Evolutionary conservation across 1,140 invertebrate species (phyloP).

Genomic region (Heliconius melpomene): DNA sequence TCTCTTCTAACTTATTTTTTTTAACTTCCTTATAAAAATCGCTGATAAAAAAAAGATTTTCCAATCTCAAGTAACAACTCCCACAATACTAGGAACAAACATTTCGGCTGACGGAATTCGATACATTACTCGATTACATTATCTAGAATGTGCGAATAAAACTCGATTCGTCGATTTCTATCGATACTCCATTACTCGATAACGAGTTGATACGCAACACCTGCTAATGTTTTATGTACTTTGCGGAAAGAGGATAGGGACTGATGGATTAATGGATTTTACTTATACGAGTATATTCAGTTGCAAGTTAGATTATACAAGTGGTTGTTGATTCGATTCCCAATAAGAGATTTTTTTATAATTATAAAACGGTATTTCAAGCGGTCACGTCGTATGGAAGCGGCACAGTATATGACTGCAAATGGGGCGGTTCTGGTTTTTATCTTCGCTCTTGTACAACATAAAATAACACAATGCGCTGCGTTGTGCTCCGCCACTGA

Average conservation of each 20-base stretch:
- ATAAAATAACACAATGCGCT: too few relatives aligned
- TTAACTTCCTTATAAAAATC: background rate
- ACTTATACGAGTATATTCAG: background rate
- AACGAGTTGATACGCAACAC: slow-evolving; percentile 42
- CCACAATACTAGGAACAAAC: background rate
- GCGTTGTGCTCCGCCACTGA: too few relatives aligned
- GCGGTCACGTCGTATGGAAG: too few relatives aligned
- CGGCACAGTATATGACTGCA: too few relatives aligned
- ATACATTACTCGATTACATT: slow-evolving; percentile 27
- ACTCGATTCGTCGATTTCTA: slow-evolving; percentile 48
- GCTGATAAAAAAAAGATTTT: background rate
- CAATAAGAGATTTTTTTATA: background rate
- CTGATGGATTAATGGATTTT: slow-evolving; percentile 47
- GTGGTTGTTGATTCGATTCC: background rate
- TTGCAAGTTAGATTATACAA: background rate
- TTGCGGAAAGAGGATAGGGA: slow-evolving; percentile 41
- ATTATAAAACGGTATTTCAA: too few relatives aligned
- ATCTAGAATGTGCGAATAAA: slow-evolving; percentile 44
- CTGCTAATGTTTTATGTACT: slow-evolving; percentile 50
- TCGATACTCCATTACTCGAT: slow-evolving; percentile 51
- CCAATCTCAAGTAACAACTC: background rate
- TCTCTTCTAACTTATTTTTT: background rate
- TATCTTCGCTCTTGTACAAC: too few relatives aligned
- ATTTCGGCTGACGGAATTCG: slow-evolving; percentile 32
- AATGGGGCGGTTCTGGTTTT: too few relatives aligned